Conservation (phyloP, 2,888 invertebrate genomes). For the Tenthredo distinguenda region DNA sequence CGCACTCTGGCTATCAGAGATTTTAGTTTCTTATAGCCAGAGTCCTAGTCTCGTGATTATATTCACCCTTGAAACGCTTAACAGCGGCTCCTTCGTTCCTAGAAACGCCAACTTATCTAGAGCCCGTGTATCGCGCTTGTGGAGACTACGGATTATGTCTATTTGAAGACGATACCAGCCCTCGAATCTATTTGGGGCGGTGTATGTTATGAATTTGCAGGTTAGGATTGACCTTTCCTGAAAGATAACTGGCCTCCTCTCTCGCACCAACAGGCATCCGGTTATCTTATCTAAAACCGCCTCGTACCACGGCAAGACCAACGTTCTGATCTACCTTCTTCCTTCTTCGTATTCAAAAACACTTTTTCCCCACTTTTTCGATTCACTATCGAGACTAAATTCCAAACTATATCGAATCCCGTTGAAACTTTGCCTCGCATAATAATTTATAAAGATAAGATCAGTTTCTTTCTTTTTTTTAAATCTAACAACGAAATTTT, state of each 20-base stretch:
- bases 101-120: conserved; percentile 32
- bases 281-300: conserved; percentile 17
- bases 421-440: too few species aligned
- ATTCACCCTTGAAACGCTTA: neutral
- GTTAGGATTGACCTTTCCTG: conserved; percentile 34
- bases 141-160: conserved; percentile 42
- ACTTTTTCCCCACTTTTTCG: too few species aligned
- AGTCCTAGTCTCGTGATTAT: neutral
- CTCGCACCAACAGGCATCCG: neutral
- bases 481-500: too few species aligned
- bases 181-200: conserved; percentile 43
- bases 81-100: neutral
- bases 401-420: too few species aligned
- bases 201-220: conserved; percentile 44
- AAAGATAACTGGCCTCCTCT: neutral
- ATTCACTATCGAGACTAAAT: too few species aligned
- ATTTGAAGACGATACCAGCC: conserved; percentile 45
- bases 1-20: conserved; percentile 27
- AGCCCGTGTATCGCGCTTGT: conserved; percentile 17
- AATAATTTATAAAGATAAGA: too few species aligned
- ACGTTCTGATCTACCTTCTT: neutral
- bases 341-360: neutral
- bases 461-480: too few species aligned
- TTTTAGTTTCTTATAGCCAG: neutral
- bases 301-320: neutral